Percentiles rank a stretch among this genome's conserved stretches.
Evolutionary conservation across 2,113 vertebrate species (phyloP).

Genomic region (Saccopteryx leptura): DNA sequence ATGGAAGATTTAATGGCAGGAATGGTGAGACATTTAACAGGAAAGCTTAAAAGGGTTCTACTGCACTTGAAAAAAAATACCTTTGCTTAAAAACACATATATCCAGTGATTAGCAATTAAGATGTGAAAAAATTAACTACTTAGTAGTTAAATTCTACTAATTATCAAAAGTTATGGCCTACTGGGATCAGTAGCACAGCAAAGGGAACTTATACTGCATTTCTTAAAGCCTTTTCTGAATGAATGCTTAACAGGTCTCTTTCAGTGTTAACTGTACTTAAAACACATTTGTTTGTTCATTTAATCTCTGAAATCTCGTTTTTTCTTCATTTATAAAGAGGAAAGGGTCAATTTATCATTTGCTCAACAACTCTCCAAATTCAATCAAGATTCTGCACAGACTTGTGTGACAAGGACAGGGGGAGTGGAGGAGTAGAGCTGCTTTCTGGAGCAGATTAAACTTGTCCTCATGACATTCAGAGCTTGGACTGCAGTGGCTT

Average conservation of each 20-base stretch:
- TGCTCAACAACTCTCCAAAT: slow-evolving; percentile 80
- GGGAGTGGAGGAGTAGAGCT: slow-evolving; percentile 14
- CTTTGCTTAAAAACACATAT: slow-evolving; percentile 63
- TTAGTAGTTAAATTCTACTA: slow-evolving; percentile 81
- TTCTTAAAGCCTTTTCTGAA: slow-evolving; percentile 84
- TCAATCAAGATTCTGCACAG: slow-evolving; percentile 60
- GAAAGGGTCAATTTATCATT: slow-evolving; percentile 82
- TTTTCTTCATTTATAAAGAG: slow-evolving; percentile 71
- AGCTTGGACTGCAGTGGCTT: slow-evolving; percentile 96
- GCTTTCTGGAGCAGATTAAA: slow-evolving; percentile 55
- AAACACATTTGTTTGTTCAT: slow-evolving; percentile 61
- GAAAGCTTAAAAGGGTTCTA: neutral
- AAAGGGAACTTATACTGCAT: slow-evolving; percentile 67
- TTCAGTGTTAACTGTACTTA: slow-evolving; percentile 87
- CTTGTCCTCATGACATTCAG: slow-evolving; percentile 85
- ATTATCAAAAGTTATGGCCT: slow-evolving; percentile 70
- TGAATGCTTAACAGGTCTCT: slow-evolving; percentile 82
- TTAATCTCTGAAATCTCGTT: slow-evolving; percentile 70
- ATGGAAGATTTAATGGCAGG: neutral
- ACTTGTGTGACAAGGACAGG: neutral
- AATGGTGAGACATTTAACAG: neutral
- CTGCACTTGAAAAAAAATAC: slow-evolving; percentile 63
- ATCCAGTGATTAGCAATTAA: slow-evolving; percentile 78
- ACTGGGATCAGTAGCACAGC: slow-evolving; percentile 77
- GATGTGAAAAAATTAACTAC: slow-evolving; percentile 83